Conservation (phyloP, 2,113 vertebrate genomes). For the Neogale vison region DNA sequence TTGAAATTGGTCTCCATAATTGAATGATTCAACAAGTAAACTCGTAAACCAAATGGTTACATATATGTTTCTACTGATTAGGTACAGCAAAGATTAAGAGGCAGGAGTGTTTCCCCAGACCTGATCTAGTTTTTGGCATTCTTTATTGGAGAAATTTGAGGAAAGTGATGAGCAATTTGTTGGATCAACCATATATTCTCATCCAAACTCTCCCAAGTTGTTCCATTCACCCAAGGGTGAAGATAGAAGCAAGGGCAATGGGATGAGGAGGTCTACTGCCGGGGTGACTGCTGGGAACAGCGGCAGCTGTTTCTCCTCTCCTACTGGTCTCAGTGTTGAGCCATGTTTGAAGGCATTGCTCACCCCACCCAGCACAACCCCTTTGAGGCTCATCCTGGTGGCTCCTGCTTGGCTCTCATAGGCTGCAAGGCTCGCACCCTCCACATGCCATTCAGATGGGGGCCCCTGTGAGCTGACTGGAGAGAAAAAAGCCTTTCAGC, state of each 20-base stretch:
- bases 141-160: not conserved
- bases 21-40: not conserved
- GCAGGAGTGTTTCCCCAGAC: not conserved
- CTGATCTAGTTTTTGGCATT: not conserved
- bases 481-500: not conserved
- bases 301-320: not conserved
- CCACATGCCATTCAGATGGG: not conserved
- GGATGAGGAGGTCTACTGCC: not conserved
- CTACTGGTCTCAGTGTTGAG: not conserved
- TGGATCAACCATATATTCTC: not conserved
- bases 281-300: not conserved
- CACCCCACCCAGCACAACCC: not conserved
- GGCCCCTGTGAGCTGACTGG: too few species aligned
- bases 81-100: not conserved
- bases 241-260: not conserved
- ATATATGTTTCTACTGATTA: not conserved
- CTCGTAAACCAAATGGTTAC: not conserved
- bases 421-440: not conserved
- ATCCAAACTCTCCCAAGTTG: not conserved
- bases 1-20: not conserved
- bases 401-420: not conserved
- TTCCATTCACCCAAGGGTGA: not conserved
- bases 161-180: not conserved
- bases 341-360: not conserved
- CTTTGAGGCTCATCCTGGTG: not conserved